Conservation (phyloP, 2,888 invertebrate species). For the Brachynemurus nebulosus region DNA sequence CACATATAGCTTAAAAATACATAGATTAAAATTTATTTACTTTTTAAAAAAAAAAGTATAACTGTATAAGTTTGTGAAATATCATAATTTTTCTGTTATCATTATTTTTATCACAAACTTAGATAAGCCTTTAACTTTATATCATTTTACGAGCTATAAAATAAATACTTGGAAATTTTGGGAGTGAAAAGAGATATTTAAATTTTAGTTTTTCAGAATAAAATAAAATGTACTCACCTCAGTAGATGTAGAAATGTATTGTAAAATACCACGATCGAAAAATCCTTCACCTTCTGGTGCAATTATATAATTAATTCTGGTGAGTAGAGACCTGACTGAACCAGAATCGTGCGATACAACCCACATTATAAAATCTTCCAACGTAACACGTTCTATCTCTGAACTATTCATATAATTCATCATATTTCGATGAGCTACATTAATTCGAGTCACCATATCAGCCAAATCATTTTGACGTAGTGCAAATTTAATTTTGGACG, state of each 20-base stretch:
- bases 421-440: slow-evolving; percentile 45
- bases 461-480: slow-evolving; percentile 45
- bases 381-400: slow-evolving; percentile 45
- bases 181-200: no score
- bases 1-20: no score
- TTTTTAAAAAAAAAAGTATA: no score
- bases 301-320: slow-evolving; percentile 48
- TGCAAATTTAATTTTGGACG: slow-evolving; percentile 39
- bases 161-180: no score
- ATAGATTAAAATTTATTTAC: no score
- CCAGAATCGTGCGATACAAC: slow-evolving; percentile 52
- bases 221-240: slow-evolving; percentile 6
- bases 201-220: no score
- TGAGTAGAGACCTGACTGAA: slow-evolving; percentile 49
- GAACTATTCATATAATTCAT: slow-evolving; percentile 39
- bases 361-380: slow-evolving; percentile 55
- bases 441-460: slow-evolving; percentile 43
- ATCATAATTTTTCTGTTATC: no score
- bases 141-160: no score
- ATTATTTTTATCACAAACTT: no score
- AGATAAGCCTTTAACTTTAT: no score
- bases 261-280: slow-evolving; percentile 31
- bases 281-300: slow-evolving; percentile 35
- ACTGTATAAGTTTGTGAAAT: no score
- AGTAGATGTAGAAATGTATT: slow-evolving; percentile 12